Evolutionary conservation across 1,140 invertebrate species (phyloP).

Genomic region (Diabrotica virgifera): DNA sequence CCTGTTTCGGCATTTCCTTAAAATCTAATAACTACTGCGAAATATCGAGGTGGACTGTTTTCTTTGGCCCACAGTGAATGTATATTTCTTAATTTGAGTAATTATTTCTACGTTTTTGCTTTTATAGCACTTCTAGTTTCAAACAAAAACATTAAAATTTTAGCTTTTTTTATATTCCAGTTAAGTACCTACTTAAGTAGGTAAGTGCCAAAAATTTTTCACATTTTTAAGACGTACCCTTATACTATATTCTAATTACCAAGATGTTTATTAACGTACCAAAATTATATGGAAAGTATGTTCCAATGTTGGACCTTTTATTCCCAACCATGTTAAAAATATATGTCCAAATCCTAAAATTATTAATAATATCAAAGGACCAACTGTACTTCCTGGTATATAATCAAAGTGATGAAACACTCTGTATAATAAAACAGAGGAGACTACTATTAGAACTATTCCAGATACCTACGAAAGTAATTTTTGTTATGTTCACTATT

Average conservation of each 20-base stretch:
- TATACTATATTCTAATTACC: background rate
- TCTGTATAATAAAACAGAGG: conserved; percentile 39
- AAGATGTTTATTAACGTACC: conserved; percentile 30
- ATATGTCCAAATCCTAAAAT: conserved; percentile 40
- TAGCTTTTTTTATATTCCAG: no score
- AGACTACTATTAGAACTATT: conserved; percentile 36
- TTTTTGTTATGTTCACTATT: background rate
- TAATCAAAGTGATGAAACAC: conserved; percentile 43
- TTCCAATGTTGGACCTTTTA: conserved; percentile 43
- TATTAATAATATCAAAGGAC: conserved; percentile 40
- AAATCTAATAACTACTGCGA: no score
- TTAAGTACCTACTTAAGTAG: background rate
- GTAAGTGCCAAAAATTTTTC: background rate
- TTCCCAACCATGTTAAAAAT: conserved; percentile 42
- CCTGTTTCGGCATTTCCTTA: no score
- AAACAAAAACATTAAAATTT: no score
- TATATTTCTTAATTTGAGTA: no score
- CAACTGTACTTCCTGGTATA: conserved; percentile 36
- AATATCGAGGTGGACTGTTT: no score
- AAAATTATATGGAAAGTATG: conserved; percentile 43
- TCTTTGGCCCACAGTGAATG: no score
- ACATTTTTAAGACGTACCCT: background rate
- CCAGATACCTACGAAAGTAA: conserved; percentile 39
- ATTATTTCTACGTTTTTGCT: no score
- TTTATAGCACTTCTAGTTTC: no score